These are phyloP conservation scores for Salarias fasciatus DNA, from an alignment of 2,797 vertebrate species.

Conservation along the genomic window DNA sequence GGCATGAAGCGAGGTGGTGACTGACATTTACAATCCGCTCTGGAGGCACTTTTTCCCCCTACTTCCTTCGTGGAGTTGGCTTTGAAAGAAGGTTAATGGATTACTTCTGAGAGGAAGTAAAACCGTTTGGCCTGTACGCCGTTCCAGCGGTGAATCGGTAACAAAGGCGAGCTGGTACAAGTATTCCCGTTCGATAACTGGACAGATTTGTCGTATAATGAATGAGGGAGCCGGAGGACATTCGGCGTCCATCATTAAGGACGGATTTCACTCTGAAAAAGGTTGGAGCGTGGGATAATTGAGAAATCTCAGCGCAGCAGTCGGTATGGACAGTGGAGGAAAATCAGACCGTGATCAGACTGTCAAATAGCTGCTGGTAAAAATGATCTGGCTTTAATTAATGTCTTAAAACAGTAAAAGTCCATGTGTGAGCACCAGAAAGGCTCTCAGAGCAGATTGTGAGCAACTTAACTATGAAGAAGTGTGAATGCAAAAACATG, in stretches of 20 bases:
- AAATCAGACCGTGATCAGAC: not conserved
- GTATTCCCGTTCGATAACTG: not conserved
- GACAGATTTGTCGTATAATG: not conserved
- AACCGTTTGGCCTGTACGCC: too few relatives aligned
- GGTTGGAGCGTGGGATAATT: not conserved
- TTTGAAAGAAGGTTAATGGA: conserved; percentile 17
- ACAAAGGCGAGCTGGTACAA: not conserved
- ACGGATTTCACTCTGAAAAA: not conserved
- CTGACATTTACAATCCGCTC: conserved; percentile 1
- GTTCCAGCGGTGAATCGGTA: not conserved
- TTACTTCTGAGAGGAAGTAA: too few relatives aligned
- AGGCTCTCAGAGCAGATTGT: too few relatives aligned
- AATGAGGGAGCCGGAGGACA: not conserved
- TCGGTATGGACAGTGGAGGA: too few relatives aligned
- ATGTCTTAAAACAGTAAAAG: too few relatives aligned
- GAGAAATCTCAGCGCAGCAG: not conserved
- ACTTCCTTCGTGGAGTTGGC: conserved; percentile 1
- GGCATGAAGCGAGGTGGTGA: conserved; percentile 6
- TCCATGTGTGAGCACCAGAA: too few relatives aligned
- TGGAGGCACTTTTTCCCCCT: conserved; percentile 5
- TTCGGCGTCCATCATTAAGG: not conserved
- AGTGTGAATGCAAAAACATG: too few relatives aligned
- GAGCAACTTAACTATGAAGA: too few relatives aligned
- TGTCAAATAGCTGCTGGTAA: too few relatives aligned
- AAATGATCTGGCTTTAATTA: too few relatives aligned